A percentile compares a stretch with the other conserved stretches of the same genome.
Conservation (phyloP, 1,140 invertebrate genomes). For the Myzus persicae region DNA sequence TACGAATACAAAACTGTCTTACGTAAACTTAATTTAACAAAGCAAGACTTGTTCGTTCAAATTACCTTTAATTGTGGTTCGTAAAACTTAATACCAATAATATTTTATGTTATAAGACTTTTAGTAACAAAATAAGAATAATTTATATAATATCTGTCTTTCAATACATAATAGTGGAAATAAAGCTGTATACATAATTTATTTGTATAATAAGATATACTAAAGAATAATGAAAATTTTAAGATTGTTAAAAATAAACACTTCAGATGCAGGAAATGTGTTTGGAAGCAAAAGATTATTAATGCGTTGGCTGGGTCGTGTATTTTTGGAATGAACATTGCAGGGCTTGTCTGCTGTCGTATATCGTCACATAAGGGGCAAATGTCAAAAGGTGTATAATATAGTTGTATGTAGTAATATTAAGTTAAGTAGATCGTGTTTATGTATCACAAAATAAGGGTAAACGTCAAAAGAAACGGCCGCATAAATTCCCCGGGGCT, state of each 20-base stretch:
- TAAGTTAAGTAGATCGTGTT: constrained; percentile 54
- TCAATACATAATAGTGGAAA: neutral
- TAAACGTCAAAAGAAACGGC: constrained; percentile 52
- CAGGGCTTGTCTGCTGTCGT: constrained; percentile 47
- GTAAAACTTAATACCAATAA: neutral
- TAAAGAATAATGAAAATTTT: neutral
- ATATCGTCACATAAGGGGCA: constrained; percentile 38
- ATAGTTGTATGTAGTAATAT: constrained; percentile 3
- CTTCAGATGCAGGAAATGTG: neutral
- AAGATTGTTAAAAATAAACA: constrained; percentile 32
- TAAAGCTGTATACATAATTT: neutral
- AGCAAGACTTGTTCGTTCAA: neutral
- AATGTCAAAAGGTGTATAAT: constrained; percentile 55
- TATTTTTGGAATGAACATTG: constrained; percentile 54
- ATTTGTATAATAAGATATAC: neutral
- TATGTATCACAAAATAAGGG: constrained; percentile 57
- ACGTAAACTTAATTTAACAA: neutral
- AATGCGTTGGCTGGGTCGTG: neutral
- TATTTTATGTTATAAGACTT: neutral
- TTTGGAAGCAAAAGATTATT: constrained; percentile 28
- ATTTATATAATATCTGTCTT: neutral
- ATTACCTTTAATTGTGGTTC: neutral
- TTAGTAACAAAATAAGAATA: neutral
- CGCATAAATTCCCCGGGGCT: constrained; percentile 47
- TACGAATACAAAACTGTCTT: too few species aligned